Base-by-base conservation (phyloP, 2,113 vertebrate species). In the Cheirogaleus medius region DNA sequence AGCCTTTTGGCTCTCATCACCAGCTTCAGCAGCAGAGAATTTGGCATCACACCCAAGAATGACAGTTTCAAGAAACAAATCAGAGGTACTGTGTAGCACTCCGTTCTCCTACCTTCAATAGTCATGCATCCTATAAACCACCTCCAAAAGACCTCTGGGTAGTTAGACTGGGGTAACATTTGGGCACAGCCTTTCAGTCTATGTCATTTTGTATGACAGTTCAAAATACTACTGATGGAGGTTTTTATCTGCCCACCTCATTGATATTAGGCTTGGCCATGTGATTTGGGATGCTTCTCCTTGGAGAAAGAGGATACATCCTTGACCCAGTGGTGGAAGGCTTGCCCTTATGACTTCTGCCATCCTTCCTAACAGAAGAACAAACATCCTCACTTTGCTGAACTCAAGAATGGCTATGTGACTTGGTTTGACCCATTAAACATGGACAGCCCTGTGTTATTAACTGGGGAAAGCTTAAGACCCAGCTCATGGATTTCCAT, bases 41-140 rank as follows among this genome's bases (percentile, higher is more conserved):
- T 12, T 73, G 85, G 84, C 96, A 47, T 74, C 91, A 54, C 8
- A 89, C 37, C 23, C 94, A 81, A 87, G 44, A 73, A 60, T 4
- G 44, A 47, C 63, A 56, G 60, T 66, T 85, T 93, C 68, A 47
- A 95, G 71, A 91, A 94, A 90, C 63, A n/a, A 84, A 54, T 39
- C 44, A 89, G 84, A 92, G 25, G 44, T 39, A 69, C 15, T n/a
- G 8, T 1, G 14, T 1, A 44, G 58, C 74, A 47, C 64, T 52
- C 47, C 29, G 1, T 86, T 44, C 90, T 52, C 76, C 63, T 74
- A 11, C n/a, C 29, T 94, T n/a, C 66, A 42, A 27, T 18, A 32
- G 87, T 13, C 49, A 37, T 9, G 56, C 18, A 23, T 56, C 81
- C 71, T n/a, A 2, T n/a, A 95, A 96, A 63, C 13, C 27, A 42